Conservation (phyloP, 2,888 invertebrate species). For the Caenorhabditis sp. region DNA sequence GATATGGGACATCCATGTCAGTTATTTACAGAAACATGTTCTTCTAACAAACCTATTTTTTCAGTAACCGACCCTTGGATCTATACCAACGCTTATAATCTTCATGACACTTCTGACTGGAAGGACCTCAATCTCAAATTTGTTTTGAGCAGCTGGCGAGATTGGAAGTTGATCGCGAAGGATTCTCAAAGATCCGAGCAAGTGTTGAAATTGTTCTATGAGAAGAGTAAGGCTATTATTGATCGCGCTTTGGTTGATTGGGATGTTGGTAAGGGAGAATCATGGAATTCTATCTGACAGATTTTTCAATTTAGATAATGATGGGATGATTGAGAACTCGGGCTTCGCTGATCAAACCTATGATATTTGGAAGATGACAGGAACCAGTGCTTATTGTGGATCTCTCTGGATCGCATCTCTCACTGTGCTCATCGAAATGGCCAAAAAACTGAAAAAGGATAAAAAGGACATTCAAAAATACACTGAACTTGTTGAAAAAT, state of each 20-base stretch:
- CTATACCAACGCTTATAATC: slow-evolving; percentile 84
- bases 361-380: slow-evolving; percentile 89
- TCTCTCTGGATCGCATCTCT: slow-evolving; percentile 85
- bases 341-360: slow-evolving; percentile 86
- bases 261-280: slow-evolving; percentile 75
- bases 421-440: slow-evolving; percentile 71
- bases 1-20: slow-evolving; percentile 90
- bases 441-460: slow-evolving; percentile 31
- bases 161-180: slow-evolving; percentile 35
- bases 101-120: slow-evolving; percentile 90
- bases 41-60: too few species aligned
- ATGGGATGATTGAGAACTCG: slow-evolving; percentile 88
- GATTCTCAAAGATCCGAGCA: slow-evolving; percentile 1
- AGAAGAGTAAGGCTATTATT: slow-evolving; percentile 42
- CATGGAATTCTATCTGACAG: background rate
- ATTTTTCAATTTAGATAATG: slow-evolving; percentile 76
- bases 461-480: slow-evolving; percentile 27
- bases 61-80: slow-evolving; percentile 82
- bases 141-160: slow-evolving; percentile 75
- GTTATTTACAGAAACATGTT: slow-evolving; percentile 5
- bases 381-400: slow-evolving; percentile 90
- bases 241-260: slow-evolving; percentile 74
- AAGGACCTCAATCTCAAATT: slow-evolving; percentile 91
- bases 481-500: slow-evolving; percentile 35
- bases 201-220: slow-evolving; percentile 35